Percentiles rank a stretch among this genome's conserved stretches.
phyloP scores from a whole-genome alignment of 1,140 invertebrate species.

The Rhynchophorus ferrugineus region DNA sequence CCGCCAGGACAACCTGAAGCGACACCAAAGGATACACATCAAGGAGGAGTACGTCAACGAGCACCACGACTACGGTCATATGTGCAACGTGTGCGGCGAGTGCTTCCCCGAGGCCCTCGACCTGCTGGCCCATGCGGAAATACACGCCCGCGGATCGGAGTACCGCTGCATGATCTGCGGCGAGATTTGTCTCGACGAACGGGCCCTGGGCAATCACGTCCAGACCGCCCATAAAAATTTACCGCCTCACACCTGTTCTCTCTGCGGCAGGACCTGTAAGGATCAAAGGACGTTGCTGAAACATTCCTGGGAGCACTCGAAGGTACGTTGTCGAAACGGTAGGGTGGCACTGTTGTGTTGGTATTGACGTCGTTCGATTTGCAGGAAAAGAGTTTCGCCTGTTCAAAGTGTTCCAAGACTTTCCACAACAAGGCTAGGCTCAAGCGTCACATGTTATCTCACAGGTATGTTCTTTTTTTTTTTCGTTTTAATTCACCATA shows the following conservation, averaged over 20 bases:
- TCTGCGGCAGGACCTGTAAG: slow-evolving; percentile 58
- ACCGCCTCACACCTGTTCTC: slow-evolving; percentile 51
- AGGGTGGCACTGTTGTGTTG: background rate
- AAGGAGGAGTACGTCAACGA: slow-evolving; percentile 37
- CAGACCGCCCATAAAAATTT: slow-evolving; percentile 41
- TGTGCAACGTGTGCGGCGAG: slow-evolving; percentile 70
- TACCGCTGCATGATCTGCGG: slow-evolving; percentile 59
- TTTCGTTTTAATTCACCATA: background rate
- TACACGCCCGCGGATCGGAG: slow-evolving; percentile 54
- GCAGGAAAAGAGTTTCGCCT: slow-evolving; percentile 43
- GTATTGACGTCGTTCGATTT: background rate
- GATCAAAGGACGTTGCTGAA: slow-evolving; percentile 59
- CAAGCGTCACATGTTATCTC: slow-evolving; percentile 58
- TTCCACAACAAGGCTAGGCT: slow-evolving; percentile 61
- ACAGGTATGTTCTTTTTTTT: slow-evolving; percentile 39
- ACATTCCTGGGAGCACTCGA: slow-evolving; percentile 56
- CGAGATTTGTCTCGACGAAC: slow-evolving; percentile 50
- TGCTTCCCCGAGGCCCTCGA: slow-evolving; percentile 64
- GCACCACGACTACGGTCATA: slow-evolving; percentile 44
- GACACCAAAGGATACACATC: slow-evolving; percentile 53
- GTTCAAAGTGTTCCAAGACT: slow-evolving; percentile 56
- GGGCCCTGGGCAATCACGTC: slow-evolving; percentile 50
- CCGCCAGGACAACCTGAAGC: slow-evolving; percentile 60
- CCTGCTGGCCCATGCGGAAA: slow-evolving; percentile 66
- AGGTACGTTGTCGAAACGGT: slow-evolving; percentile 39